Base-by-base conservation (phyloP, 1,140 invertebrate genomes). In the Calephelis nemesis region DNA sequence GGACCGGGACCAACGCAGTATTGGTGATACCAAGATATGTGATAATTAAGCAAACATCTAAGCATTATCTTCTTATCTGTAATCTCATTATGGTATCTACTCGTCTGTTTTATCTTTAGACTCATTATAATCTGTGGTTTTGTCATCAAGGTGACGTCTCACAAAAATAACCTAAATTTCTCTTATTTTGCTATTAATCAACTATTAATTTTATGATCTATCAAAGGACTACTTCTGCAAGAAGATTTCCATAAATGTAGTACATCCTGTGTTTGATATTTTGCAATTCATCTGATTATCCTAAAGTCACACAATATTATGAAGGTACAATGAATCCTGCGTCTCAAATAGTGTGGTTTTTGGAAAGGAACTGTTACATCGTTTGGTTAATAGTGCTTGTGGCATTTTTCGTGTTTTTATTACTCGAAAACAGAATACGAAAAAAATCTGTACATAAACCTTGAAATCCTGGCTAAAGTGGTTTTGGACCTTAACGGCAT, bases 351-450 rank as follows among this genome's bases (percentile, higher is more conserved):
- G 69, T 84, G 3, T 65, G 60, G 54, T 19, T 49, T 8, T 40
- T 84, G 10, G 82, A 84, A 69, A 77, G 81, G 2, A 70, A 82
- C 30, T 80, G 81, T 62, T 70, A 74, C 39, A 40, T 65, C 8
- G 58, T 81, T 0, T 82, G 74, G 67, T 47, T 72, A 8, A 47
- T 77, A 11, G 40, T 82, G 47, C 65, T 81, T 10, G 45, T 78
- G 19, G 15, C 71, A 12, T 80, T 81, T 62, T 30, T 81, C 7
- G 40, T 66, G 11, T 11, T 79, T 3, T 40, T 77, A n/a, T 11
- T 78, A 40, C 12, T 73, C n/a, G 68, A 74, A 7, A 49, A 65
- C 12, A 30, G 8, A 40, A 13, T 58, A 60, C 19, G 47, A 11
- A 19, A 45, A 1, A 7, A 9, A 45, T 45, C 8, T 7, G 6